Evolutionary conservation across 2,797 vertebrate genomes (phyloP).

Genomic region (Myiotriccus ornatus): DNA sequence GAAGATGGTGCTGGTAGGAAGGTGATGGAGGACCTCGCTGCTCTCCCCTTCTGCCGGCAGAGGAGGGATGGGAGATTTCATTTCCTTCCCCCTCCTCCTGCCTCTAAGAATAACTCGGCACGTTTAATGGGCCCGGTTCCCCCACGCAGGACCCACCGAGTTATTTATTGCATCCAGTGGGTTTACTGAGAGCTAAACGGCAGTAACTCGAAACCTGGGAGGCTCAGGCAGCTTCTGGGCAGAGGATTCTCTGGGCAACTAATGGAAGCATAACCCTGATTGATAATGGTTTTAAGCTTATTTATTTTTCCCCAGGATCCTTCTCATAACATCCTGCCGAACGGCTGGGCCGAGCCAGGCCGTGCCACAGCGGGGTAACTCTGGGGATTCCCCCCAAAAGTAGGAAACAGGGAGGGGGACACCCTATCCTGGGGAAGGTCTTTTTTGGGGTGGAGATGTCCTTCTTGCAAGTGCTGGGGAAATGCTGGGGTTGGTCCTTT

Average conservation of each 20-base stretch:
- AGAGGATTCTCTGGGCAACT: slow-evolving; percentile 20
- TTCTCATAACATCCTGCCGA: not conserved
- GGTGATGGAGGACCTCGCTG: not conserved
- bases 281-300: slow-evolving; percentile 19
- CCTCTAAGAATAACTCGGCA: not conserved
- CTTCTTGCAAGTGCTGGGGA: not conserved
- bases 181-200: slow-evolving; percentile 21
- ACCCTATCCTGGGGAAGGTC: too few relatives aligned
- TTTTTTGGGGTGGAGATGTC: not conserved
- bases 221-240: slow-evolving; percentile 8
- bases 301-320: slow-evolving; percentile 32
- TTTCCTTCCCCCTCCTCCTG: not conserved
- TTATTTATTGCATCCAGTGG: slow-evolving; percentile 51
- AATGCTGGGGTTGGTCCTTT: not conserved
- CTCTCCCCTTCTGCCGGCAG: rapidly evolving
- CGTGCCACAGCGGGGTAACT: not conserved
- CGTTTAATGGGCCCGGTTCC: not conserved
- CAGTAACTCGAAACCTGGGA: not conserved
- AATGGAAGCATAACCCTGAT: slow-evolving; percentile 53
- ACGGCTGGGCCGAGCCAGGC: not conserved
- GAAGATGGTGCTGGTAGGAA: slow-evolving; percentile 69
- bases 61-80: not conserved
- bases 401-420: not conserved
- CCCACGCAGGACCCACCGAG: not conserved
- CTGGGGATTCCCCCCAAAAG: not conserved